These are phyloP conservation scores for Phocoena sinus DNA, from an alignment of 2,113 vertebrate genomes.

Conservation along the genomic window DNA sequence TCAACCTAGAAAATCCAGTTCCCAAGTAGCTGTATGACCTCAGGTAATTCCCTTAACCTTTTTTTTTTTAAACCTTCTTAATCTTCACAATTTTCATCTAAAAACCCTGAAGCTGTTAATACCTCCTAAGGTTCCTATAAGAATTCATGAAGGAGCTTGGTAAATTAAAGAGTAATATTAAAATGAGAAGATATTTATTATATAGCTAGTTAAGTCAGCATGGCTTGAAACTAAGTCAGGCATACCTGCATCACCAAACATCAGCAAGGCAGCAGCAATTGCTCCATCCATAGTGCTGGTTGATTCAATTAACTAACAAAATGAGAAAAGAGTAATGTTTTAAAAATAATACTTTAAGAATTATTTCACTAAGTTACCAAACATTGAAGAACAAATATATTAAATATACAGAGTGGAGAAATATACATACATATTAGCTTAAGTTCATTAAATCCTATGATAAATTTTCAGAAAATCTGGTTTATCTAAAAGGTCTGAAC, in stretches of 20 bases:
- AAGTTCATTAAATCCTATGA: background rate
- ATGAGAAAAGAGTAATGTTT: conserved; percentile 11
- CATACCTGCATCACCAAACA: conserved; percentile 83
- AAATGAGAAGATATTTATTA: background rate
- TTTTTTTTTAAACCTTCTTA: background rate
- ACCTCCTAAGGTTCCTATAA: background rate
- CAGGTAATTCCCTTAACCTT: background rate
- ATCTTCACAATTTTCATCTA: background rate
- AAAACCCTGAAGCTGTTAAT: background rate
- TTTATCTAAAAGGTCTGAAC: background rate
- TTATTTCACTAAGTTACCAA: background rate
- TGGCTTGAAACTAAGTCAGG: background rate
- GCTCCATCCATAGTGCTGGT: conserved; percentile 89
- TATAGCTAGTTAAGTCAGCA: background rate
- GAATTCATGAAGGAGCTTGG: background rate
- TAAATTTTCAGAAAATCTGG: background rate
- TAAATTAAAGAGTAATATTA: background rate
- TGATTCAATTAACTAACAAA: conserved; percentile 83
- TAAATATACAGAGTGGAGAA: background rate
- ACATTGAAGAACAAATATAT: fast-evolving
- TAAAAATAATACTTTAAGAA: background rate
- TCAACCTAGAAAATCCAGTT: background rate
- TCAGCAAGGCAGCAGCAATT: conserved; percentile 83
- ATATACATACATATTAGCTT: background rate
- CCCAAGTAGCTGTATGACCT: background rate